Conservation (phyloP, 2,113 vertebrate species). For the Helogale parvula region DNA sequence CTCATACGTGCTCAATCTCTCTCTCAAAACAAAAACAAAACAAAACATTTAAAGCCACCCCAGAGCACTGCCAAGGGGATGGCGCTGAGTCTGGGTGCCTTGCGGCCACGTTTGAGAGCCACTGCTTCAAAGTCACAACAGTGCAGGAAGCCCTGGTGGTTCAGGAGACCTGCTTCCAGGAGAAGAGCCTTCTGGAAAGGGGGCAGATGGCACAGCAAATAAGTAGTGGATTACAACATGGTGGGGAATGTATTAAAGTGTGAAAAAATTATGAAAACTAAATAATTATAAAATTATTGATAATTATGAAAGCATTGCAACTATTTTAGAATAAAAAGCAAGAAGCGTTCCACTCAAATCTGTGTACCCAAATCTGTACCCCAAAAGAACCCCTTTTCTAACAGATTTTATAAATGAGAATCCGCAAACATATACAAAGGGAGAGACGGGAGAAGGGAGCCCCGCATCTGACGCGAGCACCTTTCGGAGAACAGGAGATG, state of each 20-base stretch:
- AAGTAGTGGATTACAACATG: background rate
- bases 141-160: background rate
- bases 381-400: background rate
- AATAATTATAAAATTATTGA: background rate
- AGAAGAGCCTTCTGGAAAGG: background rate
- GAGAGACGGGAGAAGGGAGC: background rate
- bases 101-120: background rate
- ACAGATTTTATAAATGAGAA: background rate
- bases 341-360: background rate
- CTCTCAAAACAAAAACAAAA: no score
- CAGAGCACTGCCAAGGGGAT: background rate
- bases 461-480: background rate
- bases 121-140: background rate
- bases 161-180: background rate
- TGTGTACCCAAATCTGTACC: background rate
- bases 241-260: background rate
- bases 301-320: background rate
- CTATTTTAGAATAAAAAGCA: constrained; percentile 5
- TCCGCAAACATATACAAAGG: background rate
- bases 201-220: background rate
- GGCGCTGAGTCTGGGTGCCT: background rate
- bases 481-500: background rate
- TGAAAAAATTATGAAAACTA: background rate
- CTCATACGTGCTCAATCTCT: no score
- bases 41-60: no score